Conservation (phyloP, 2,888 invertebrate species). For the Dermolepida albohirtum region DNA sequence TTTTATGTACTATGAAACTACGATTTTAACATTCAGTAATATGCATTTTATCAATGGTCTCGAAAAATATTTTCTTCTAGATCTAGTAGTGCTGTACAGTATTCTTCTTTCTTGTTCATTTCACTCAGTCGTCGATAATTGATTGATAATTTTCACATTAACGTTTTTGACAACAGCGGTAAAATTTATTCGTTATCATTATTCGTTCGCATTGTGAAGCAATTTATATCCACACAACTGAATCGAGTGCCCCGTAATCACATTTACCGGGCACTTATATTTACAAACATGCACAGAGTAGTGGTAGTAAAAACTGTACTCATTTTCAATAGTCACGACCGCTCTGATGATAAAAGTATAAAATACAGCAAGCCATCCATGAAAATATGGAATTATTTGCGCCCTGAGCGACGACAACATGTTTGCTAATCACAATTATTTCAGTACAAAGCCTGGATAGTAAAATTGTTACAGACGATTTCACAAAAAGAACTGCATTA, state of each 20-base stretch:
- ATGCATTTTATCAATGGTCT: no score
- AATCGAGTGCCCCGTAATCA: constrained; percentile 6
- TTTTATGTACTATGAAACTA: no score
- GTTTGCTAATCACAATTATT: constrained; percentile 33
- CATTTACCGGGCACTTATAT: no score
- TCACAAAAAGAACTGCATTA: no score
- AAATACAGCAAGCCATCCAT: constrained; percentile 51
- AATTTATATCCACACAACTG: constrained; percentile 6
- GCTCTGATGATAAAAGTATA: constrained; percentile 49
- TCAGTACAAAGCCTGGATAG: not conserved
- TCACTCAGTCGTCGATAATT: constrained; percentile 13
- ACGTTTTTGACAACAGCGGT: constrained; percentile 15
- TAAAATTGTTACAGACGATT: not conserved
- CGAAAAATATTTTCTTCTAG: not conserved
- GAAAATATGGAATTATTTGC: constrained; percentile 52
- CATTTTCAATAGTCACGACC: constrained; percentile 50
- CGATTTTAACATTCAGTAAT: no score
- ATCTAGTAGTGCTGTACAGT: not conserved
- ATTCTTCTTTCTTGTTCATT: constrained; percentile 22
- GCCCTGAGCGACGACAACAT: constrained; percentile 45
- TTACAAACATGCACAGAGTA: not conserved
- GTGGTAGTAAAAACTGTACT: constrained; percentile 22
- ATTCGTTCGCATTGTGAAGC: constrained; percentile 2
- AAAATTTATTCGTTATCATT: constrained; percentile 12
- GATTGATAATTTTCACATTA: constrained; percentile 32